These are phyloP conservation scores for Cantharis rufa DNA, from an alignment of 2,888 invertebrate genomes.

Conservation along the genomic window DNA sequence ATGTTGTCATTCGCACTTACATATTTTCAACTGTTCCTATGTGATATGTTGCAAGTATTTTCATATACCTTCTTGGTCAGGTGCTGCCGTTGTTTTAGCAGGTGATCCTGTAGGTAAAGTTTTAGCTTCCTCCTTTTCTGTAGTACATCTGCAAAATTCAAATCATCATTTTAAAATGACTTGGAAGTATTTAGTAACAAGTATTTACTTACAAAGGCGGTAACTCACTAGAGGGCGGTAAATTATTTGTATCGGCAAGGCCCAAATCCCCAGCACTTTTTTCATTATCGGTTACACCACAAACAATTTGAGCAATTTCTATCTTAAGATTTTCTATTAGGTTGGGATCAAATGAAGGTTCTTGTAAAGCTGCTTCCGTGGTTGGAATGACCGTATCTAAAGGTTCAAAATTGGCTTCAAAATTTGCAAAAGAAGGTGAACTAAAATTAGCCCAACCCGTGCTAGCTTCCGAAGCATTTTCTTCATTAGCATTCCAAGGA, in stretches of 20 bases:
- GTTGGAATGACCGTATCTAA: background rate
- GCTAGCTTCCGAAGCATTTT: constrained; percentile 30
- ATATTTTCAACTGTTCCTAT: constrained; percentile 42
- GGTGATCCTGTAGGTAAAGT: constrained; percentile 23
- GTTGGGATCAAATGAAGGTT: constrained; percentile 34
- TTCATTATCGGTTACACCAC: background rate
- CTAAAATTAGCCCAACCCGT: constrained; percentile 57
- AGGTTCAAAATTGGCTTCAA: constrained; percentile 43
- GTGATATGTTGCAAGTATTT: constrained; percentile 48
- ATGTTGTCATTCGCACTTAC: constrained; percentile 47
- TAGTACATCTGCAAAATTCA: constrained; percentile 6
- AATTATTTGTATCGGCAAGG: background rate
- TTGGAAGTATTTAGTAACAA: background rate
- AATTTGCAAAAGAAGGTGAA: constrained; percentile 41
- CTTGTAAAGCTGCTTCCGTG: background rate
- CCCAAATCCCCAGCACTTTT: background rate
- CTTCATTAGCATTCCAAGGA: constrained; percentile 44
- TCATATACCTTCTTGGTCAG: constrained; percentile 32
- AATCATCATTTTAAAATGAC: background rate
- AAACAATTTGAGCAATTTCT: constrained; percentile 12
- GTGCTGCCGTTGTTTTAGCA: constrained; percentile 18
- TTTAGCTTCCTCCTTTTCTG: constrained; percentile 16
- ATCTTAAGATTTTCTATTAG: constrained; percentile 40
- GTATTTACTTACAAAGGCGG: background rate
- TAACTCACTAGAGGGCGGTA: background rate